Evolutionary conservation across 2,888 invertebrate species (phyloP), one percentile per base, ranked within the genome.

Genomic region (Apotomis turbidana): DNA sequence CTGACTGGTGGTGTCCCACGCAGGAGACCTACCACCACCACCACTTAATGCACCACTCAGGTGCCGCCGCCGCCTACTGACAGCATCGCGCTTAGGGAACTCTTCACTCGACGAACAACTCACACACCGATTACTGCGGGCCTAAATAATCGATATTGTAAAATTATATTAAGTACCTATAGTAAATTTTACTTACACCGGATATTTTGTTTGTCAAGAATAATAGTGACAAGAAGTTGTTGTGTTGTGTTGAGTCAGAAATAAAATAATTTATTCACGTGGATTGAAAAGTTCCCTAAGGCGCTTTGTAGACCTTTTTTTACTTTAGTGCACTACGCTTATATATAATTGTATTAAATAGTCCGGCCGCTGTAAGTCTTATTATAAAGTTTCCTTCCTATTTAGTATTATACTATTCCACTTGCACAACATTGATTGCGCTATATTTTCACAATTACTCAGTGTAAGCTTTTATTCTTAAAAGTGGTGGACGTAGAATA

Each of bases 1-100:
- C 93, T 0, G 93, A 93, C 52, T 93, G 93, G 93, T 93, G 93
- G 93, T 93, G 93, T 78, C 93, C 93, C 54, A 85, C 92, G 71
- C 93, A 93, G 77, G 93, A 93, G 78, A 95, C 91, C 62, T 93
- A 90, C 76, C 90, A 93, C 77, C 93, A 93, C 83, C 95, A 95
- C 78, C 95, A 95, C 78, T 85, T 95, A 80, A 95, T 95, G 94
- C 95, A 95, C 86, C 95, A 95, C 78, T 93, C 94, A 44, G 96
- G 96, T 9, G 96, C 96, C 57, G 95, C 96, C 72, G 95, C 96
- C 73, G 96, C 96, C 66, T 97, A 97, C 94, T 97, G 96, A 96
- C 94, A 94, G 69, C 92, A 94, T 74, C 93, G 92, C 93, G 92
- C 92, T 92, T 94, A 94, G 92, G 88, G 88, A 86, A 90, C 92